These are phyloP conservation scores for Volucella inanis DNA, from an alignment of 2,888 invertebrate species.

Conservation along the genomic window DNA sequence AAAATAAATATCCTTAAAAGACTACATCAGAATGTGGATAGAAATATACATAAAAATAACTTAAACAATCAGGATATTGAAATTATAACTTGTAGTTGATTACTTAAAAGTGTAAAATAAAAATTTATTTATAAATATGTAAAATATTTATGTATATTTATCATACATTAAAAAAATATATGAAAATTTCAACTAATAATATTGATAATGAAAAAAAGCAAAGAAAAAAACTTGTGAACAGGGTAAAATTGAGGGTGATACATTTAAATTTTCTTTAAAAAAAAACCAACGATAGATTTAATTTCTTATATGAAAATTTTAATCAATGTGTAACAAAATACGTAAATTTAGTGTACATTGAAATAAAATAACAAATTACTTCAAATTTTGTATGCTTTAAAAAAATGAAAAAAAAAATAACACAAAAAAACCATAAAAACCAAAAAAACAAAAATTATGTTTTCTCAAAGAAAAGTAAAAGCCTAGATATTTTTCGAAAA, in stretches of 20 bases:
- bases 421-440: conserved; percentile 16
- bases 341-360: conserved; percentile 47
- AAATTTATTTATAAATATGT: conserved; percentile 36
- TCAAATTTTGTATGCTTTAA: conserved; percentile 1
- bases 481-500: conserved; percentile 66
- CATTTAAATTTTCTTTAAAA: conserved; percentile 50
- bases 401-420: conserved; percentile 19
- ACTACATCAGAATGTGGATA: conserved; percentile 3
- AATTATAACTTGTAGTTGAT: conserved; percentile 28
- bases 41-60: background rate
- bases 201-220: conserved; percentile 22
- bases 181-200: conserved; percentile 41
- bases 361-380: conserved; percentile 8
- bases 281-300: conserved; percentile 60
- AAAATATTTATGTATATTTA: conserved; percentile 44
- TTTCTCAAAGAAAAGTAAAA: conserved; percentile 55
- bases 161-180: conserved; percentile 43
- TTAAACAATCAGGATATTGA: conserved; percentile 27
- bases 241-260: conserved; percentile 72
- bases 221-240: conserved; percentile 58
- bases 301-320: conserved; percentile 52
- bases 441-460: conserved; percentile 35
- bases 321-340: conserved; percentile 49
- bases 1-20: conserved; percentile 7
- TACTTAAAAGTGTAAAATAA: conserved; percentile 19